Evolutionary conservation across 2,888 invertebrate species (phyloP).

Genomic region (Ganaspis brasiliensis): DNA sequence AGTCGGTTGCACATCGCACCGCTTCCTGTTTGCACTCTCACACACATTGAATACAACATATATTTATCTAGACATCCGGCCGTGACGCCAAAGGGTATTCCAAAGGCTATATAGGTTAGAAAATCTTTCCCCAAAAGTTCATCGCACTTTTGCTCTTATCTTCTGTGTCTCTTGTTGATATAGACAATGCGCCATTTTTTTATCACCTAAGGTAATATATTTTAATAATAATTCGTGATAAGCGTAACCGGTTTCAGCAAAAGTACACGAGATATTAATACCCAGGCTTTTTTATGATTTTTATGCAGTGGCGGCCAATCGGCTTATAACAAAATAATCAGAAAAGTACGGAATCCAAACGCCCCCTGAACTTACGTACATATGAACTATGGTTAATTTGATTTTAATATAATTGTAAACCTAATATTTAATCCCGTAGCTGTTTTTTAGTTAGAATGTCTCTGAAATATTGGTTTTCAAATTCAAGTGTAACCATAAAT

Average conservation of each 20-base stretch:
- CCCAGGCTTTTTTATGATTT: too few relatives aligned
- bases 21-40: constrained; percentile 68
- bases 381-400: too few relatives aligned
- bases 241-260: background rate
- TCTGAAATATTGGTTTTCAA: too few relatives aligned
- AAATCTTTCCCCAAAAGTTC: constrained; percentile 11
- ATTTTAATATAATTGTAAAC: too few relatives aligned
- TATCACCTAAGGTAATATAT: background rate
- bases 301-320: too few relatives aligned
- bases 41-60: background rate
- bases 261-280: too few relatives aligned
- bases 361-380: too few relatives aligned
- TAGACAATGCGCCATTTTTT: background rate
- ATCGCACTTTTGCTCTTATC: constrained; percentile 20
- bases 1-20: constrained; percentile 66
- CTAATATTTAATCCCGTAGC: too few relatives aligned
- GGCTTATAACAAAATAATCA: too few relatives aligned
- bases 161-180: background rate
- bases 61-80: background rate
- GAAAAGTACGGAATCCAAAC: too few relatives aligned
- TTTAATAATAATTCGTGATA: background rate
- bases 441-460: too few relatives aligned
- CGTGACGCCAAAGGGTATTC: background rate
- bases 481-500: too few relatives aligned
- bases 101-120: background rate